Percentiles rank a stretch among this genome's conserved stretches.
phyloP scores from a whole-genome alignment of 2,797 vertebrate species.

The Discoglossus pictus region DNA sequence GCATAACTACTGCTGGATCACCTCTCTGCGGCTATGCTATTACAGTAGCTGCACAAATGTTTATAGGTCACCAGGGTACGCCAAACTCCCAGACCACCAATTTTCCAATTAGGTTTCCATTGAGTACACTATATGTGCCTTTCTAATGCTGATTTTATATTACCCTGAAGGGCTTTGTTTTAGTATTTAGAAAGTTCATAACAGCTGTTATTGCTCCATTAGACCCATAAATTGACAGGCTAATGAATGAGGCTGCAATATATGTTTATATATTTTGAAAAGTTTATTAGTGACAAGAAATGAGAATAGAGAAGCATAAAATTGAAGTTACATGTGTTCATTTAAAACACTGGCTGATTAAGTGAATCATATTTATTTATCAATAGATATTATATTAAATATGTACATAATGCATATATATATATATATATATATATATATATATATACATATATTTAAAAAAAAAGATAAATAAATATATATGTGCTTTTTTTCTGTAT shows the following conservation, averaged over 20 bases:
- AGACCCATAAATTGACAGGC: slow-evolving; percentile 55
- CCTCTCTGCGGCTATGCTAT: slow-evolving; percentile 44
- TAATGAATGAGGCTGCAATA: slow-evolving; percentile 53
- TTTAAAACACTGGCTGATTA: too few relatives aligned
- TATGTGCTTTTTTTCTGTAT: too few relatives aligned
- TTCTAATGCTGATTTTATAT: slow-evolving; percentile 48
- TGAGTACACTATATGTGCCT: slow-evolving; percentile 43
- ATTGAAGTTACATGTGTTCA: too few relatives aligned
- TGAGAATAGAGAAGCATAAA: too few relatives aligned
- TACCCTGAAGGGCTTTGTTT: slow-evolving; percentile 53
- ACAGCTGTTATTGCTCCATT: slow-evolving; percentile 58
- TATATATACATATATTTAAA: too few relatives aligned
- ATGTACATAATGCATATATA: too few relatives aligned
- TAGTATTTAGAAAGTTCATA: slow-evolving; percentile 53
- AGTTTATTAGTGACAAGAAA: neutral
- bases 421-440: too few relatives aligned
- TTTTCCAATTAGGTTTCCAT: slow-evolving; percentile 60
- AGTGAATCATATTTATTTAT: too few relatives aligned
- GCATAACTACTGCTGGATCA: slow-evolving; percentile 47
- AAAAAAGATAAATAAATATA: too few relatives aligned
- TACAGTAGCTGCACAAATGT: slow-evolving; percentile 57
- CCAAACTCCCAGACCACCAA: slow-evolving; percentile 54
- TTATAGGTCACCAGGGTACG: slow-evolving; percentile 54
- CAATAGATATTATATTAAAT: too few relatives aligned
- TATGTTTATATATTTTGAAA: slow-evolving; percentile 3